phyloP scores from a whole-genome alignment of 2,113 vertebrate genomes.

The Mustela lutreola region DNA sequence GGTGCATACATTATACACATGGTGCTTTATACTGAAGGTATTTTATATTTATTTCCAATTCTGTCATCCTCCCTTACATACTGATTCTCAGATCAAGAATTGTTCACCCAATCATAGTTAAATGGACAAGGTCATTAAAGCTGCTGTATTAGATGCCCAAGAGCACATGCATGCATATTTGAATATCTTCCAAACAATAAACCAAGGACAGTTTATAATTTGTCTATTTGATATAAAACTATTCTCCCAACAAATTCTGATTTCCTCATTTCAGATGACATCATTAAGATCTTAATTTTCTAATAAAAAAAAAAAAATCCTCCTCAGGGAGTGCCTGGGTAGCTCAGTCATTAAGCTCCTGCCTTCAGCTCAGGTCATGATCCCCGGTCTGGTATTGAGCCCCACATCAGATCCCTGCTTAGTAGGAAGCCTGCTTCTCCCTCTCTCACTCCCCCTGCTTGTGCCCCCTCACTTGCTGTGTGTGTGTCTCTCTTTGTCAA shows the following conservation, averaged over 20 bases:
- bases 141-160: not conserved
- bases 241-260: constrained; percentile 32
- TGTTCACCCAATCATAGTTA: not conserved
- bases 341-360: no score
- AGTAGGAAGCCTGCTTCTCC: no score
- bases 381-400: no score
- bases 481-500: no score
- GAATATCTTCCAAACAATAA: constrained; percentile 47
- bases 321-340: no score
- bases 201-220: not conserved
- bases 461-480: no score
- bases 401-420: no score
- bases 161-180: not conserved
- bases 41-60: constrained; percentile 8
- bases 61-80: not conserved
- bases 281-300: not conserved
- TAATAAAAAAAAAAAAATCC: no score
- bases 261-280: not conserved
- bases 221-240: not conserved
- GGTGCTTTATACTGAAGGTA: not conserved
- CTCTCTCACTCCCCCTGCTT: no score
- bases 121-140: not conserved
- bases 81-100: not conserved
- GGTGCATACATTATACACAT: not conserved
- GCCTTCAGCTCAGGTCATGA: no score